Evolutionary conservation across 2,113 vertebrate species (phyloP).

Genomic region (Nannobrachium achirus): DNA sequence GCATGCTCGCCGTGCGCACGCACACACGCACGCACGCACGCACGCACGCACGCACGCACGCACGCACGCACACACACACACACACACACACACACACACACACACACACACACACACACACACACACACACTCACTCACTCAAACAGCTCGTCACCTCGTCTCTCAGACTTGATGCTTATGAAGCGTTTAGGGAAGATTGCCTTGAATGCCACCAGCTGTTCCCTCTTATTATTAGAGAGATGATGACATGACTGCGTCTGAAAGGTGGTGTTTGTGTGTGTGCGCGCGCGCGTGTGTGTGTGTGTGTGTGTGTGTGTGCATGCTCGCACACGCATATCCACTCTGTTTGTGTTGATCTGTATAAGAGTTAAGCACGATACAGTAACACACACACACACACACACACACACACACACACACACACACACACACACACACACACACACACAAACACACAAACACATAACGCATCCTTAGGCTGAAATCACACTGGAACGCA

Average conservation of each 20-base stretch:
- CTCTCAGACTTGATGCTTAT: not conserved
- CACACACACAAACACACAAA: slow-evolving; percentile 2
- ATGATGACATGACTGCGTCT: not conserved
- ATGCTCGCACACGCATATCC: not conserved
- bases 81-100: not conserved
- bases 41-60: not conserved
- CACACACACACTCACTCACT: not conserved
- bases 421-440: not conserved
- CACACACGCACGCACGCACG: not conserved
- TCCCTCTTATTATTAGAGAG: not conserved
- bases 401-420: not conserved
- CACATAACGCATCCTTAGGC: too few species aligned
- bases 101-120: not conserved
- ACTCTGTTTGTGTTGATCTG: not conserved
- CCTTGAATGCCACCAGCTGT: slow-evolving; percentile 9
- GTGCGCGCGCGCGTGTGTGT: not conserved
- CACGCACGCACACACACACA: slow-evolving; percentile 8
- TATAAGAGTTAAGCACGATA: too few species aligned
- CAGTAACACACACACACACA: not conserved
- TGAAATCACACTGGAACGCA: too few species aligned
- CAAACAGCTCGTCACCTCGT: slow-evolving; percentile 4
- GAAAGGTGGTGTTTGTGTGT: not conserved
- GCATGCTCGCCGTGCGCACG: too few species aligned
- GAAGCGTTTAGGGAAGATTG: not conserved
- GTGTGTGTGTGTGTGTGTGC: not conserved